Evolutionary conservation across 2,888 invertebrate genomes (phyloP).

Genomic region (Salpingus planirostris): DNA sequence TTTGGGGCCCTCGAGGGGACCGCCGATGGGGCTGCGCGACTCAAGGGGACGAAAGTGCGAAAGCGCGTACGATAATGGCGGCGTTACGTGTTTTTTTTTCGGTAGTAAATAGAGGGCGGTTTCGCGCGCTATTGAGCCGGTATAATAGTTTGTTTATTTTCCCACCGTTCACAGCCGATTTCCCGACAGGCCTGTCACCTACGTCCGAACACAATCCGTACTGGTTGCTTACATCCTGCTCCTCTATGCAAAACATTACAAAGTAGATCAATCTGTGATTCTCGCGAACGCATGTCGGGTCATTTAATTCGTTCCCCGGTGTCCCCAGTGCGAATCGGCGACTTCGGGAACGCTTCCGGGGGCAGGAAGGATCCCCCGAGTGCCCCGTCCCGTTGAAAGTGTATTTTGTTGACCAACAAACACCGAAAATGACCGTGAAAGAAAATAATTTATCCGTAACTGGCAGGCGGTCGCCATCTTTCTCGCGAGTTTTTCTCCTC

Average conservation of each 20-base stretch:
- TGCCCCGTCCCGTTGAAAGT: constrained; percentile 28
- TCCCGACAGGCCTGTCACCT: constrained; percentile 40
- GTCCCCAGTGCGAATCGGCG: constrained; percentile 12
- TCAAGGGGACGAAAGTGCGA: too few species aligned
- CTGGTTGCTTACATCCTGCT: constrained; percentile 27
- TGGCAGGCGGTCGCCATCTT: constrained; percentile 51
- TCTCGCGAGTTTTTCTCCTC: constrained; percentile 45
- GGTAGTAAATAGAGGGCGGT: constrained; percentile 34
- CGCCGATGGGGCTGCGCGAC: too few species aligned
- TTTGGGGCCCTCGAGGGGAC: too few species aligned
- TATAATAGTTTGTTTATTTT: constrained; percentile 43
- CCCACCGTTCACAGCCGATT: constrained; percentile 39
- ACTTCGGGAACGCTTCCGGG: constrained; percentile 6
- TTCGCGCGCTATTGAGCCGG: constrained; percentile 37
- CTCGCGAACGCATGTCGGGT: constrained; percentile 36
- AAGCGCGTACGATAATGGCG: too few species aligned
- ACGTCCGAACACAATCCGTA: constrained; percentile 35
- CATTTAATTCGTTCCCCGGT: constrained; percentile 11
- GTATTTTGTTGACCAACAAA: constrained; percentile 38
- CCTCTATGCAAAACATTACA: constrained; percentile 42
- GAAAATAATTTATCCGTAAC: constrained; percentile 43
- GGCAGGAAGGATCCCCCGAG: constrained; percentile 16
- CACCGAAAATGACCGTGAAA: constrained; percentile 42
- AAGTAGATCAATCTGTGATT: constrained; percentile 43
- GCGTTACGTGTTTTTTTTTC: constrained; percentile 5